phyloP scores from a whole-genome alignment of 2,113 vertebrate species.

The Excalfactoria chinensis region DNA sequence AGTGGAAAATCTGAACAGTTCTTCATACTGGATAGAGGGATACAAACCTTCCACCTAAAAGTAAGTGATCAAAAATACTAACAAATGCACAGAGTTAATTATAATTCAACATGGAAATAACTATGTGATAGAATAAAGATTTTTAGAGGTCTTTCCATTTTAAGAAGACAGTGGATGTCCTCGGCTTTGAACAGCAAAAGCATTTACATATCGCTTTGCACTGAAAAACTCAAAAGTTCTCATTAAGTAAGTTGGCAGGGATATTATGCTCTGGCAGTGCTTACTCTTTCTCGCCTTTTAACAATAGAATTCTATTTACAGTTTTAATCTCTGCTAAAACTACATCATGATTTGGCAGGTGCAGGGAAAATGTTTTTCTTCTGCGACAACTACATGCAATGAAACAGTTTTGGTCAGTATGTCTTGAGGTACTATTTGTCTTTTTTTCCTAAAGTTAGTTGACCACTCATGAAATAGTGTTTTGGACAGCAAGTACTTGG shows the following conservation, averaged over 20 bases:
- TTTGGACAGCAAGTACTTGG: neutral
- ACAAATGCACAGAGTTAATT: neutral
- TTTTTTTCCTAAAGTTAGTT: neutral
- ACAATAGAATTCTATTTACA: neutral
- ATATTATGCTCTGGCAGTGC: neutral
- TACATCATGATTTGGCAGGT: neutral
- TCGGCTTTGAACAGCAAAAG: neutral
- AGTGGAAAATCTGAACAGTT: neutral
- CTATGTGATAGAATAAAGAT: neutral
- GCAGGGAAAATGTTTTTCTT: neutral
- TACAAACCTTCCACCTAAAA: neutral
- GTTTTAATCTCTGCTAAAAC: neutral
- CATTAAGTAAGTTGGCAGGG: neutral
- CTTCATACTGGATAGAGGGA: neutral
- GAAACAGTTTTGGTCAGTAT: neutral
- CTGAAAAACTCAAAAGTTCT: accelerated
- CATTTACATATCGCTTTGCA: neutral
- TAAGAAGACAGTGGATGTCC: neutral
- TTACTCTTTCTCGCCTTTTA: neutral
- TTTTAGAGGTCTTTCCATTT: neutral
- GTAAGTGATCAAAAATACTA: neutral
- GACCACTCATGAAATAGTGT: neutral
- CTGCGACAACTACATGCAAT: neutral
- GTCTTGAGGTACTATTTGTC: neutral
- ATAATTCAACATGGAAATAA: neutral